Base-by-base conservation (phyloP, 2,113 vertebrate species). In the Mustela lutreola region DNA sequence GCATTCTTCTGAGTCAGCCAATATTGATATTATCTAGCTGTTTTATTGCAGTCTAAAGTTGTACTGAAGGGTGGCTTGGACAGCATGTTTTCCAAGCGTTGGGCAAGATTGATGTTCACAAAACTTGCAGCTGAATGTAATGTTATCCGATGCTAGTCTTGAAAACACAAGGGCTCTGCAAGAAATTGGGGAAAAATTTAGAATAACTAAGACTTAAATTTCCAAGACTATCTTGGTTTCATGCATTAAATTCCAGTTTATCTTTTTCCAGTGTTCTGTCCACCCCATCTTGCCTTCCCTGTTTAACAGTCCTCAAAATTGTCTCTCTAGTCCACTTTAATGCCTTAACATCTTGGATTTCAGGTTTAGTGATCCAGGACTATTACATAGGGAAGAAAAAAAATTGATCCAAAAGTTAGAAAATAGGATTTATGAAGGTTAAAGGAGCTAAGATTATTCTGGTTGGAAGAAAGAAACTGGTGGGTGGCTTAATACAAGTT, bases 1-100 rank as follows among this genome's bases (percentile, higher is more conserved):
- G 80, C 56, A 58, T 79, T 94, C 50, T 88, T 76, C 83, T 42
- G 21, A 93, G 80, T 90, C 62, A 94, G 50, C 79, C 14, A 50
- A 42, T 33, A 19, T 71, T 87, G 21, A 53, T 89, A n/a, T 92
- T 81, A 92, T 70, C 24, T 71, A 67, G 45, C 31, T 89, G 8
- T 95, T 96, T 95, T 67, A 87, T 67, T 97, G 36, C 45, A 28
- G 48, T 90, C 63, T 94, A 73, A 94, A 73, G 15, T 94, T 92
- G 70, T 91, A 45, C 18, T 33, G 65, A 90, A 67, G 75, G 42
- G 31, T 94, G 82, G 39, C 79, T 90, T 89, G 39, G 70, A 96
- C 22, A 91, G 62, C 9, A 8, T 82, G 42, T 81, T 90, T 92
- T 95, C 67, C 73, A 96, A 96, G 70, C 62, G 19, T 83, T 79